Evolutionary conservation across 2,113 vertebrate species (phyloP).

Genomic region (Cichladusa arquata): DNA sequence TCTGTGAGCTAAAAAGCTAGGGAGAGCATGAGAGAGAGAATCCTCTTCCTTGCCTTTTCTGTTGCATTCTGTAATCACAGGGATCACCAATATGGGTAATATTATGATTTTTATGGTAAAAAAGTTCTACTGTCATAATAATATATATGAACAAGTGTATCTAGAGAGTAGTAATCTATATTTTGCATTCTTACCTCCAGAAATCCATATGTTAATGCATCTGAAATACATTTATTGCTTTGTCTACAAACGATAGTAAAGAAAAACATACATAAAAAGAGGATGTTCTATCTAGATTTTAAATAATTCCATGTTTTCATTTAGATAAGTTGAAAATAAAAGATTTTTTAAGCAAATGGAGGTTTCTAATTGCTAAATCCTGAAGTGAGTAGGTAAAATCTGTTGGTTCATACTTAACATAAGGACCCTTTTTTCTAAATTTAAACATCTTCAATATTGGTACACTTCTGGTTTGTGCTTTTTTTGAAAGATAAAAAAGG

Average conservation of each 20-base stretch:
- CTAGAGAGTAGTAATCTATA: not conserved
- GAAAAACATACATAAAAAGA: not conserved
- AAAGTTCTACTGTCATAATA: not conserved
- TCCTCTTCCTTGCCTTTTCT: accelerated
- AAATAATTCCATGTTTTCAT: accelerated
- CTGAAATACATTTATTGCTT: not conserved
- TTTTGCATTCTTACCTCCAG: not conserved
- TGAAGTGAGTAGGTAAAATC: not conserved
- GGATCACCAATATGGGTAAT: not conserved
- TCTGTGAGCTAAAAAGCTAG: not conserved
- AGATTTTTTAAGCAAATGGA: not conserved
- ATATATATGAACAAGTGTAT: not conserved
- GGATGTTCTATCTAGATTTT: not conserved
- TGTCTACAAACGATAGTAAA: not conserved
- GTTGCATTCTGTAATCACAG: not conserved
- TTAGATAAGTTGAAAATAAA: not conserved
- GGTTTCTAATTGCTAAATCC: not conserved
- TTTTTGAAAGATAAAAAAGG: not conserved
- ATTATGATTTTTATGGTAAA: not conserved
- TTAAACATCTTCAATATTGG: not conserved
- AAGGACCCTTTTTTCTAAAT: not conserved
- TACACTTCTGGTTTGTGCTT: not conserved
- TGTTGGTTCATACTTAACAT: not conserved
- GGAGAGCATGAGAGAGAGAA: not conserved
- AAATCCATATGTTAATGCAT: not conserved